Evolutionary conservation across 2,888 invertebrate genomes (phyloP), one percentile per base, ranked within the genome.

Genomic region (Lycia hirtaria): DNA sequence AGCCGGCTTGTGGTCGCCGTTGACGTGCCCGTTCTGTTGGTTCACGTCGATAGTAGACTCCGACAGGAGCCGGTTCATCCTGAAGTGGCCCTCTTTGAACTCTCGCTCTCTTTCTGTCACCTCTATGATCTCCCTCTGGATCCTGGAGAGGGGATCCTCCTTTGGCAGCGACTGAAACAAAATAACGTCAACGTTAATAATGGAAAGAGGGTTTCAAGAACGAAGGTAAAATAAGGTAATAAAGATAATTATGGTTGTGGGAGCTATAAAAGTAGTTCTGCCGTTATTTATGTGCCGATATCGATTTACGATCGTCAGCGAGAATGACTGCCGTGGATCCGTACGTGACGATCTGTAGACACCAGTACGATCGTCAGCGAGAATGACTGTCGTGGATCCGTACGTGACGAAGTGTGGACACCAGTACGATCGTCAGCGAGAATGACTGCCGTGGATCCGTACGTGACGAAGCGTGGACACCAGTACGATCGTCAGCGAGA

Each of bases 51-150:
- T 83, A 4, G 88, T 89, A 5, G 92, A 92, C 69, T 92, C 92
- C 4, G 92, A 92, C 62, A 89, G 64, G 28, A 92, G 83, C 45
- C 92, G 76, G 67, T 84, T 89, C 45, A 89, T 85, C 52, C 90
- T 81, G 65, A 92, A 91, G 72, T 89, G 92, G 15, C 94, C 94
- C 71, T 94, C 94, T 68, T 94, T 93, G 69, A 97, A 94, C 78
- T 97, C 97, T 76, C 95, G 93, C 85, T 98, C 98, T 66, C 97
- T 93, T 75, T 96, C 95, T 50, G 95, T 95, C 59, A 96, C 97
- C 88, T 97, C 96, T 74, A 96, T 95, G 73, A 98, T 97, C 93
- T 98, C 98, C 78, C 95, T 94, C 88, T 98, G 97, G 82, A 98
- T 97, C 82, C 97, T 94, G 76, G 94, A 94, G 75, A 96, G 92